Evolutionary conservation across 2,888 invertebrate genomes (phyloP), one percentile per base, ranked within the genome.

Genomic region (Dusona sp.): DNA sequence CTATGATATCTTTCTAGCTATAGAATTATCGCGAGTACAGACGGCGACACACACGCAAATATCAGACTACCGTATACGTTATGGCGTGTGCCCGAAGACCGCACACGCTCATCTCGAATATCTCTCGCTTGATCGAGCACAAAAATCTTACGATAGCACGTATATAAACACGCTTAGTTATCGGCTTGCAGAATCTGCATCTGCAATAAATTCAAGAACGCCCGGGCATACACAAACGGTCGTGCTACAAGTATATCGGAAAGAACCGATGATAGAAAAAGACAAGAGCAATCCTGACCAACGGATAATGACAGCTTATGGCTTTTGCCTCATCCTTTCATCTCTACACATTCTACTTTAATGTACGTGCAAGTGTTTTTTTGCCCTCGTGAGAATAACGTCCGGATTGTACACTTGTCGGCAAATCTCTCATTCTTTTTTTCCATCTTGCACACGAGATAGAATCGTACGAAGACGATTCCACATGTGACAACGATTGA

Each of bases 201-300:
- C 84, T 42, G 70, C 79, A 84, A 87, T 88, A 88, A 87, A 88
- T 88, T 87, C 79, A 79, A 75, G 29, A 61, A 13, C 61, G 61
- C 57, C 25, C 57, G 25, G 57, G 25, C 29, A 29, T 61, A 16
- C 61, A 61, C 29, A 61, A 61, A 29, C 29, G 61, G 13, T 61
- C 61, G 57, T 38, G 19, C 54, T 22, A 38, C 29, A 36, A 64
- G 51, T 57, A 57, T 36, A 38, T 51, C 64, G 73, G 42, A 22
- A 65, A 67, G 51, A 16, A 38, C n/a, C 36, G 33, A 73, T 13
- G 33, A 36, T 25, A 45, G 16, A 64, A 79, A 70, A n/a, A 57
- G 36, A 25, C 45, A 61, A 61, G 13, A 38, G 64, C 51, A 45
- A 48, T 70, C 38, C 33, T 36, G 67, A 70, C 48, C 22, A 51